Percentiles rank a stretch among this genome's conserved stretches.
Evolutionary conservation across 2,113 vertebrate species (phyloP).

Genomic region (Perccottus glenii): DNA sequence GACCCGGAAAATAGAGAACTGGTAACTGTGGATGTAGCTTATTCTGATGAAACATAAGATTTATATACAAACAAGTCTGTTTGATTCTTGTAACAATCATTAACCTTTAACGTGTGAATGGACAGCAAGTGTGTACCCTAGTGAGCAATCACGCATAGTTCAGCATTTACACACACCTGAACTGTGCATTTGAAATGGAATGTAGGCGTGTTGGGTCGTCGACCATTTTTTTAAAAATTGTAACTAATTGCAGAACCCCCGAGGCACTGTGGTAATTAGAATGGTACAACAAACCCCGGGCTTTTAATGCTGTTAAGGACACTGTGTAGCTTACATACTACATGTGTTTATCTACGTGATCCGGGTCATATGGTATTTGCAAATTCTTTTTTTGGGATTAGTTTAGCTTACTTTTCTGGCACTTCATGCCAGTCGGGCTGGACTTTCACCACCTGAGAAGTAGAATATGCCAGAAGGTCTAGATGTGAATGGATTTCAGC

Average conservation of each 20-base stretch:
- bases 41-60: slow-evolving; percentile 18
- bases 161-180: slow-evolving; percentile 13
- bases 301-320: slow-evolving; percentile 1
- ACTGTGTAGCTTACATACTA: background rate
- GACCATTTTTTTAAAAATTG: slow-evolving; percentile 22
- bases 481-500: background rate
- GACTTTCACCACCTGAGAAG: slow-evolving; percentile 11
- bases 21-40: slow-evolving; percentile 47
- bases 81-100: slow-evolving; percentile 3
- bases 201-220: slow-evolving; percentile 40
- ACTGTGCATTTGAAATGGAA: slow-evolving; percentile 20
- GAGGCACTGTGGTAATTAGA: slow-evolving; percentile 25
- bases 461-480: slow-evolving; percentile 2
- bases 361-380: slow-evolving; percentile 20
- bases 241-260: slow-evolving; percentile 41
- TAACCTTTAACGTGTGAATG: background rate
- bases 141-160: background rate
- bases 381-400: slow-evolving; percentile 6
- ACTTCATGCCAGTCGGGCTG: slow-evolving; percentile 8
- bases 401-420: slow-evolving; percentile 1
- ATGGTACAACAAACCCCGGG: slow-evolving; percentile 7
- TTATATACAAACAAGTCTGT: slow-evolving; percentile 27
- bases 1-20: slow-evolving; percentile 14
- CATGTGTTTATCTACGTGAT: background rate
- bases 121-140: background rate